Percentiles rank a stretch among this genome's conserved stretches.
Conservation (phyloP, 1,140 invertebrate species). For the Gryllus bimaculatus region DNA sequence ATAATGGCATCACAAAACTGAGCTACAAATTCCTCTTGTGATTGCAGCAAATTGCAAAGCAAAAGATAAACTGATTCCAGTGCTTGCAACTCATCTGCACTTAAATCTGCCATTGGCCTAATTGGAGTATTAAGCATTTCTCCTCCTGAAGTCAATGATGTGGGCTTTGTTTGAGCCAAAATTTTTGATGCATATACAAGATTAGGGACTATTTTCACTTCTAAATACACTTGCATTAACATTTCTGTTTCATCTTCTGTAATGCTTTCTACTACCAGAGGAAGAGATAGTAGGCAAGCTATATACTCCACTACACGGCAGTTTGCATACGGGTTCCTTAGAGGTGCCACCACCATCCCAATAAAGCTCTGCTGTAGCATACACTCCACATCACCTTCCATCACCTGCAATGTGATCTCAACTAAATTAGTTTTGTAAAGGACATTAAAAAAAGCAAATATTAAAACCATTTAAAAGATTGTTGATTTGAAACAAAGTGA, state of each 20-base stretch:
- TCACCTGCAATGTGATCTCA: slow-evolving; percentile 30
- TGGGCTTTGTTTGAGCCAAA: background rate
- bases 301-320: slow-evolving; percentile 55
- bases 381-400: slow-evolving; percentile 61
- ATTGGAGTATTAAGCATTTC: background rate
- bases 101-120: slow-evolving; percentile 36
- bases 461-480: too few relatives aligned
- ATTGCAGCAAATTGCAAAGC: slow-evolving; percentile 59
- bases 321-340: slow-evolving; percentile 52
- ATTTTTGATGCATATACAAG: slow-evolving; percentile 61
- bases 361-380: slow-evolving; percentile 61
- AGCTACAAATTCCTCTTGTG: slow-evolving; percentile 55
- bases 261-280: slow-evolving; percentile 49
- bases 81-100: slow-evolving; percentile 49
- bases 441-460: too few relatives aligned
- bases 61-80: slow-evolving; percentile 56
- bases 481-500: too few relatives aligned
- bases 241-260: slow-evolving; percentile 41
- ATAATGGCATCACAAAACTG: slow-evolving; percentile 69
- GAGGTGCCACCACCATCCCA: slow-evolving; percentile 58
- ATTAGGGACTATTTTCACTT: slow-evolving; percentile 66
- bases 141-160: background rate
- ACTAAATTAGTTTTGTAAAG: too few relatives aligned
- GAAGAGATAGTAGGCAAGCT: slow-evolving; percentile 56
- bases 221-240: slow-evolving; percentile 50